phyloP scores from a whole-genome alignment of 2,113 vertebrate species.

The Alaudala cheleensis region DNA sequence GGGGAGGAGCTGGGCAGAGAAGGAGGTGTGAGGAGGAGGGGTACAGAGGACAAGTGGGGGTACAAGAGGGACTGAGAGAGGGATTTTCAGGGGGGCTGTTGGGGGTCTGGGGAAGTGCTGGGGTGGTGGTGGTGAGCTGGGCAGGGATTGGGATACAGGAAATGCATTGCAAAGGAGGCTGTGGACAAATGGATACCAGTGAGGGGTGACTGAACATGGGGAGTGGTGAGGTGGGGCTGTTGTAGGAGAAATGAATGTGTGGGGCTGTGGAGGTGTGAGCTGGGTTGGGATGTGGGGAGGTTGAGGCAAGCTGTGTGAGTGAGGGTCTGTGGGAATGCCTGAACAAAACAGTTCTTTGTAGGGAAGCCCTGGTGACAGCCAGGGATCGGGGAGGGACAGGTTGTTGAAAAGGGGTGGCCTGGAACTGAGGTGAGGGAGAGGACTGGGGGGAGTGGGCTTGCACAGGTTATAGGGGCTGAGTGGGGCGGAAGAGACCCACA shows the following conservation, averaged over 20 bases:
- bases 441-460: background rate
- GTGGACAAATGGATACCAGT: fast-evolving
- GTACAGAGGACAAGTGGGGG: no score
- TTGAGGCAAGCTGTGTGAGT: no score
- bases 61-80: background rate
- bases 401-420: background rate
- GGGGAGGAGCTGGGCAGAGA: background rate
- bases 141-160: background rate
- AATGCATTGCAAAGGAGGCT: background rate
- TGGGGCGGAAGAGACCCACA: background rate
- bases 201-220: fast-evolving
- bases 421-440: background rate
- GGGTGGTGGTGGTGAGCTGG: background rate
- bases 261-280: background rate
- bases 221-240: background rate
- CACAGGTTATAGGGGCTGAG: background rate
- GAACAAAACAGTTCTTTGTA: fast-evolving
- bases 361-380: no score
- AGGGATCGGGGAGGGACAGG: background rate
- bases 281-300: background rate
- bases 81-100: fast-evolving
- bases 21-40: background rate
- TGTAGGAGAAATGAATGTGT: background rate
- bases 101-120: background rate
- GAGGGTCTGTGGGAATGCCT: background rate